Conservation (phyloP, 2,888 invertebrate genomes). For the Morpho achilles region DNA sequence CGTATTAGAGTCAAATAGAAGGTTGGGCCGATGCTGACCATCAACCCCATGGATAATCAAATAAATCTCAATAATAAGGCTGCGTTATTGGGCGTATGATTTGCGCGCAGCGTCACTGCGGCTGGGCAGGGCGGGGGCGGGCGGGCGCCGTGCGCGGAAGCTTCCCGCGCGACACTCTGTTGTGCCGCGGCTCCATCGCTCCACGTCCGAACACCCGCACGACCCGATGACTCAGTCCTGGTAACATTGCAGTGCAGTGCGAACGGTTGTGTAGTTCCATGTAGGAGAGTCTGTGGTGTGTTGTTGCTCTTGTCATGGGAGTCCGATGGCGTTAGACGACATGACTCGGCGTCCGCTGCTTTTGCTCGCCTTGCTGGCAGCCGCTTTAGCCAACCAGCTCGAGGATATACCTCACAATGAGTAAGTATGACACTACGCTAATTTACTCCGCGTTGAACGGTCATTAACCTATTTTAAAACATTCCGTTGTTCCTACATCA, state of each 20-base stretch:
- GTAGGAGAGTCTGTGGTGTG: constrained; percentile 52
- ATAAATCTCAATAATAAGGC: constrained; percentile 73
- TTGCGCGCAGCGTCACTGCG: constrained; percentile 76
- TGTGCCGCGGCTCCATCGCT: constrained; percentile 55
- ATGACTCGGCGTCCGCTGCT: constrained; percentile 57
- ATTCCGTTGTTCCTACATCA: not conserved
- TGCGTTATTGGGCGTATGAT: constrained; percentile 77
- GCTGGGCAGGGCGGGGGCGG: constrained; percentile 43
- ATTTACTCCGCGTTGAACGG: constrained; percentile 1
- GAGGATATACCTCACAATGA: constrained; percentile 95
- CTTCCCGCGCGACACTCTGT: constrained; percentile 47
- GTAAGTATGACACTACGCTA: constrained; percentile 77
- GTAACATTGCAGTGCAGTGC: constrained; percentile 57
- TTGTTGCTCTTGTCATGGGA: constrained; percentile 59
- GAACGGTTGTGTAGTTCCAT: constrained; percentile 48
- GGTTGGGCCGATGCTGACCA: constrained; percentile 47
- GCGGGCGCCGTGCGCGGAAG: constrained; percentile 42
- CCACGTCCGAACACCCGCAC: constrained; percentile 44
- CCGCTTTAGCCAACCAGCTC: constrained; percentile 84
- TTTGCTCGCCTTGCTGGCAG: constrained; percentile 54
- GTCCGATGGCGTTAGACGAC: constrained; percentile 59
- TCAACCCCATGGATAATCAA: constrained; percentile 62
- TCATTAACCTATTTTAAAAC: not conserved
- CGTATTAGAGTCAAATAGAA: constrained; percentile 19
- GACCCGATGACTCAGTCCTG: constrained; percentile 55